These are phyloP conservation scores for Chaunax sp. DNA, from an alignment of 2,797 vertebrate species.

Conservation along the genomic window DNA sequence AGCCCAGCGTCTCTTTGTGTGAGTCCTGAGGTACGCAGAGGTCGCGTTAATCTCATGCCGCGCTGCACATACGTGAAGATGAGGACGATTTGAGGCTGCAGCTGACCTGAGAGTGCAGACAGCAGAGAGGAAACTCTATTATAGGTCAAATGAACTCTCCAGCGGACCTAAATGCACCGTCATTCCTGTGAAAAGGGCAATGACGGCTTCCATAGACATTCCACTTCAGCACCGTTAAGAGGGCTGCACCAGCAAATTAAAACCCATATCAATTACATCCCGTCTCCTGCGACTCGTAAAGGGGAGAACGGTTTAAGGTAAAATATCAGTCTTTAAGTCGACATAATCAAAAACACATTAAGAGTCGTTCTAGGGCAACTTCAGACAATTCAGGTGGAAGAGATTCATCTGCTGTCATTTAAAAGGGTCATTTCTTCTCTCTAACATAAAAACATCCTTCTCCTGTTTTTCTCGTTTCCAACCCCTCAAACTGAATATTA, in stretches of 20 bases:
- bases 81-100: too few relatives aligned
- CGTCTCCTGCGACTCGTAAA: slow-evolving; percentile 54
- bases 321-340: slow-evolving; percentile 57
- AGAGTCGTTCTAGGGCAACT: slow-evolving; percentile 34
- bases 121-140: slow-evolving; percentile 41
- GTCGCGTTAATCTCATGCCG: too few relatives aligned
- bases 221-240: slow-evolving; percentile 65
- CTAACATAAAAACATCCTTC: background rate
- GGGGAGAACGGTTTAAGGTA: slow-evolving; percentile 44
- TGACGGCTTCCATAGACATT: slow-evolving; percentile 64
- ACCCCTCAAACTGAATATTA: slow-evolving; percentile 47
- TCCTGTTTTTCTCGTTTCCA: slow-evolving; percentile 5
- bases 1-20: too few relatives aligned
- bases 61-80: too few relatives aligned
- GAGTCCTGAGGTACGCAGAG: too few relatives aligned
- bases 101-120: too few relatives aligned
- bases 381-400: slow-evolving; percentile 24
- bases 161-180: slow-evolving; percentile 41
- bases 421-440: slow-evolving; percentile 32
- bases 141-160: slow-evolving; percentile 65
- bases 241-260: slow-evolving; percentile 65
- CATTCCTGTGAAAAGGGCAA: slow-evolving; percentile 60
- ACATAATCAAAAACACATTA: slow-evolving; percentile 64
- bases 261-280: slow-evolving; percentile 73
- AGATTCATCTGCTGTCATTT: slow-evolving; percentile 34